Evolutionary conservation across 2,888 invertebrate genomes (phyloP).

Genomic region (Antheraea assamensis): DNA sequence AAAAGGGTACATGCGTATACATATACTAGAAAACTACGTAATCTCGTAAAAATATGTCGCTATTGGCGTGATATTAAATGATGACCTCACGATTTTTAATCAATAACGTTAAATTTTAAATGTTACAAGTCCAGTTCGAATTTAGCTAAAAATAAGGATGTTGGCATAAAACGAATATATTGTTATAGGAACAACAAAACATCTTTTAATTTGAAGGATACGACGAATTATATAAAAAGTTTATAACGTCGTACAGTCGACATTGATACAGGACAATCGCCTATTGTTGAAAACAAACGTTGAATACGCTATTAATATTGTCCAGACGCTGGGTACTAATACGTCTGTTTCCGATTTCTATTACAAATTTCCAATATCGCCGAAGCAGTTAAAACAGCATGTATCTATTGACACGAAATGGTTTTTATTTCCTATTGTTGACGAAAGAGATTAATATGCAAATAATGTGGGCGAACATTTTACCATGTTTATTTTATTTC

Average conservation of each 20-base stretch:
- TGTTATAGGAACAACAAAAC: not conserved
- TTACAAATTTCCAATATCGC: not conserved
- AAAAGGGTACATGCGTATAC: too few species aligned
- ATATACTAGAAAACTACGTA: too few species aligned
- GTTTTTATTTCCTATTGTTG: slow-evolving; percentile 38
- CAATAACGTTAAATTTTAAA: not conserved
- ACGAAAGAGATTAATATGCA: slow-evolving; percentile 43
- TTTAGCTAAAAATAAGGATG: not conserved
- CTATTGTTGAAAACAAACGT: slow-evolving; percentile 53
- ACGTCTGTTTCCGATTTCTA: not conserved
- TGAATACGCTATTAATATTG: not conserved
- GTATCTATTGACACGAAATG: not conserved
- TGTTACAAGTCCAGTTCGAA: not conserved
- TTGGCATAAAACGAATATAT: not conserved
- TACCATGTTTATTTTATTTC: slow-evolving; percentile 13
- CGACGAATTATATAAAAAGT: slow-evolving; percentile 28
- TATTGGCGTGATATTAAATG: not conserved
- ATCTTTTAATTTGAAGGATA: slow-evolving; percentile 16
- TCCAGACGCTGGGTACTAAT: not conserved
- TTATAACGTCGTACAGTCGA: slow-evolving; percentile 45
- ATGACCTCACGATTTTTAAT: not conserved
- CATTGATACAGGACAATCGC: slow-evolving; percentile 55
- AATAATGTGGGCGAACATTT: slow-evolving; percentile 15
- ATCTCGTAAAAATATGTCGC: too few species aligned
- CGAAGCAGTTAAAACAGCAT: not conserved